Conservation (phyloP, 2,113 vertebrate species). For the Mus pahari region DNA sequence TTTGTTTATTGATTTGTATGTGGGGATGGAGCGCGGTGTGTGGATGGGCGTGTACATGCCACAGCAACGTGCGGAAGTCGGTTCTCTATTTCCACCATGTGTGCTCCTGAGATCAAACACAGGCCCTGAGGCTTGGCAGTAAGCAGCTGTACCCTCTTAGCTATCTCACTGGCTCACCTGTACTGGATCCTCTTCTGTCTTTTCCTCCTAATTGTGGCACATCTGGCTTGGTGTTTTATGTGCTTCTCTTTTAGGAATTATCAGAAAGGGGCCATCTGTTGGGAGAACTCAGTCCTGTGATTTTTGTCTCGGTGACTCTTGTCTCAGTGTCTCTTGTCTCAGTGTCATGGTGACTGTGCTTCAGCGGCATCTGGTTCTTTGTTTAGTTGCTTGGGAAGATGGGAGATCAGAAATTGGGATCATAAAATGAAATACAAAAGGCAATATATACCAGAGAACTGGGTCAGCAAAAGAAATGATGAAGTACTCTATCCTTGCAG, state of each 20-base stretch:
- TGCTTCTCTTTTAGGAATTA: not conserved
- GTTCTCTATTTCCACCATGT: not conserved
- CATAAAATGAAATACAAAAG: not conserved
- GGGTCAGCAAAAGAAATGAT: not conserved
- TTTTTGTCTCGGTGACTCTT: not conserved
- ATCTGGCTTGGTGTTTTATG: not conserved
- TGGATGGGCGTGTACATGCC: not conserved
- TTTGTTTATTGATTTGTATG: not conserved
- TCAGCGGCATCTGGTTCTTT: no score
- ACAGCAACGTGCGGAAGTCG: not conserved
- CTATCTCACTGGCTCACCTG: not conserved
- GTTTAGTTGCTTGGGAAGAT: no score
- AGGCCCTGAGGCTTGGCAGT: not conserved
- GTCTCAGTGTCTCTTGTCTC: not conserved
- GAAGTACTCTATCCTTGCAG: not conserved
- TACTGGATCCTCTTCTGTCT: not conserved
- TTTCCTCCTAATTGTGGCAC: not conserved
- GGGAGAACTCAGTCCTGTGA: not conserved
- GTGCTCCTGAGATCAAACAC: not conserved
- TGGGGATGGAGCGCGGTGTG: not conserved
- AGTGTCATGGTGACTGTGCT: not conserved
- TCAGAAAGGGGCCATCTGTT: not conserved
- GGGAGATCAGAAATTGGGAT: no score
- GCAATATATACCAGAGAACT: not conserved
- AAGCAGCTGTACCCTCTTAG: not conserved